Conservation (phyloP, 2,797 vertebrate species). For the Mormyrus hasselquistii region DNA sequence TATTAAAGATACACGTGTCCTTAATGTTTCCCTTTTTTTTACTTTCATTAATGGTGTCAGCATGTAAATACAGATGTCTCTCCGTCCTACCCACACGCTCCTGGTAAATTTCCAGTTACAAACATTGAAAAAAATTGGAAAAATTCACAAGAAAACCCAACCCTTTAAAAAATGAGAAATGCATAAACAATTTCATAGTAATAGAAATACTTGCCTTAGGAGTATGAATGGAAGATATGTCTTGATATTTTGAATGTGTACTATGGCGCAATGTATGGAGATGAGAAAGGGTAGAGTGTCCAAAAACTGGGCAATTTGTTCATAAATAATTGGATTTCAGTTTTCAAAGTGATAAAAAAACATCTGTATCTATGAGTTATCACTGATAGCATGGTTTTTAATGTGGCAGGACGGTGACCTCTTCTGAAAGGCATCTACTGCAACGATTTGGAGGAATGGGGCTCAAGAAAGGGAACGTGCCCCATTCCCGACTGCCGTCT, state of each 20-base stretch:
- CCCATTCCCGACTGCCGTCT: conserved; percentile 3
- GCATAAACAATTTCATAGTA: not conserved
- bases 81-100: not conserved
- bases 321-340: not conserved
- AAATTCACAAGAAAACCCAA: conserved; percentile 10
- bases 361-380: not conserved
- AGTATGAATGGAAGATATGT: not conserved
- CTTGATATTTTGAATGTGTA: not conserved
- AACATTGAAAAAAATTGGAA: not conserved
- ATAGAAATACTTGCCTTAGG: not conserved
- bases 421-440: not conserved
- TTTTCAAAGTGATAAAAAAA: not conserved
- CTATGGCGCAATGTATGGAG: not conserved
- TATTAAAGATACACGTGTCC: not conserved
- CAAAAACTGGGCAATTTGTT: not conserved
- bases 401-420: not conserved
- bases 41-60: not conserved
- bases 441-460: not conserved
- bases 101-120: not conserved
- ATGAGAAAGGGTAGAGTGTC: not conserved
- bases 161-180: not conserved
- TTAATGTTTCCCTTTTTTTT: not conserved
- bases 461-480: not conserved
- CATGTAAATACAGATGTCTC: not conserved
- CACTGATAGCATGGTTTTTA: not conserved